These are phyloP conservation scores for Oceanodroma leucorhoa DNA, from an alignment of 2,797 vertebrate genomes.

Conservation along the genomic window DNA sequence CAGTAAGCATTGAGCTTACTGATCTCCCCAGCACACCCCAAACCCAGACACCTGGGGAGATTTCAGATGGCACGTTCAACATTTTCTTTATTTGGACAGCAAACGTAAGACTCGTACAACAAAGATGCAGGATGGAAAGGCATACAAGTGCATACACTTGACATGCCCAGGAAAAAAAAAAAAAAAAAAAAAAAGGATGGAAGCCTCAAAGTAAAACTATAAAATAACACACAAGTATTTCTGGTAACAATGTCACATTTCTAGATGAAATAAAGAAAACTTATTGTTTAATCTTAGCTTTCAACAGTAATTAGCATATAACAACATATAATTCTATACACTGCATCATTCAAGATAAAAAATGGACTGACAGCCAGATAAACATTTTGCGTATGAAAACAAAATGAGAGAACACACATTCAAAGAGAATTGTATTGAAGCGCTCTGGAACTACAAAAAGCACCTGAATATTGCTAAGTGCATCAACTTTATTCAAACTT, in stretches of 20 bases:
- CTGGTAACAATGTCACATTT: not conserved
- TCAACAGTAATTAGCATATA: not conserved
- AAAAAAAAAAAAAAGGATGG: not conserved
- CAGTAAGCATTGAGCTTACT: not conserved
- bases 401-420: not conserved
- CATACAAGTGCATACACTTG: not conserved
- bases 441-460: not conserved
- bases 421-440: not conserved
- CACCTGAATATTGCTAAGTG: not conserved
- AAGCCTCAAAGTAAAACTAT: not conserved
- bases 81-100: not conserved
- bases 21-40: not conserved
- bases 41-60: fast-evolving
- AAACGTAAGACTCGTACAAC: fast-evolving
- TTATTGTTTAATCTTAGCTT: not conserved
- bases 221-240: not conserved
- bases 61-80: fast-evolving
- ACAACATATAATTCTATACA: not conserved
- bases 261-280: not conserved
- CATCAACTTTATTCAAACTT: not conserved
- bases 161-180: not conserved
- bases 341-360: not conserved
- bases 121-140: not conserved
- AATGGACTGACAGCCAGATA: not conserved
- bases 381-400: not conserved